Evolutionary conservation across 2,888 invertebrate species (phyloP).

Genomic region (Argyra leucocephala): DNA sequence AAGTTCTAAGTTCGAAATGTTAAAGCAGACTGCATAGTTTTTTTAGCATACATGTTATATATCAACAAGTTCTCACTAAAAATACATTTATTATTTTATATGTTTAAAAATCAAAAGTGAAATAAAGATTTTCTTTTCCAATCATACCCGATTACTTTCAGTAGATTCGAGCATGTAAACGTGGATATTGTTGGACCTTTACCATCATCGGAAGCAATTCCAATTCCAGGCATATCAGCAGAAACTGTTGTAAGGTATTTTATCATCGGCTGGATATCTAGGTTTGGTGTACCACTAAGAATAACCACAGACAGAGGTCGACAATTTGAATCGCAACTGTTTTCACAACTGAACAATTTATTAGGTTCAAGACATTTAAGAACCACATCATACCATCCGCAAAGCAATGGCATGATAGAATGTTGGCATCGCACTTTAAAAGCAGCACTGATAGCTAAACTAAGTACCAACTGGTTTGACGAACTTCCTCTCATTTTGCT

Average conservation of each 20-base stretch:
- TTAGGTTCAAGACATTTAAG: neutral
- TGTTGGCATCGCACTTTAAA: constrained; percentile 38
- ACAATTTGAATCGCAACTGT: neutral
- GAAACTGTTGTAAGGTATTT: neutral
- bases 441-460: constrained; percentile 30
- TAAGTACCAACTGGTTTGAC: constrained; percentile 27
- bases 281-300: constrained; percentile 7
- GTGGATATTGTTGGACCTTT: too few relatives aligned
- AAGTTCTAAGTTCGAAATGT: too few relatives aligned
- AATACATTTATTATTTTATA: too few relatives aligned
- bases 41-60: too few relatives aligned
- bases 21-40: too few relatives aligned
- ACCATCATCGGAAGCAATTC: constrained; percentile 7
- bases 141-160: too few relatives aligned
- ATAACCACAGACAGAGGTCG: constrained; percentile 5
- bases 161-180: too few relatives aligned
- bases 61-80: too few relatives aligned
- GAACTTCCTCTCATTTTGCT: too few relatives aligned
- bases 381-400: constrained; percentile 9
- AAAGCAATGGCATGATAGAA: constrained; percentile 37
- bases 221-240: constrained; percentile 8
- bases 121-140: too few relatives aligned
- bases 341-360: neutral
- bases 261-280: neutral
- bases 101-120: too few relatives aligned